Evolutionary conservation across 2,888 invertebrate species (phyloP).

Genomic region (Allophyes oxyacanthae): DNA sequence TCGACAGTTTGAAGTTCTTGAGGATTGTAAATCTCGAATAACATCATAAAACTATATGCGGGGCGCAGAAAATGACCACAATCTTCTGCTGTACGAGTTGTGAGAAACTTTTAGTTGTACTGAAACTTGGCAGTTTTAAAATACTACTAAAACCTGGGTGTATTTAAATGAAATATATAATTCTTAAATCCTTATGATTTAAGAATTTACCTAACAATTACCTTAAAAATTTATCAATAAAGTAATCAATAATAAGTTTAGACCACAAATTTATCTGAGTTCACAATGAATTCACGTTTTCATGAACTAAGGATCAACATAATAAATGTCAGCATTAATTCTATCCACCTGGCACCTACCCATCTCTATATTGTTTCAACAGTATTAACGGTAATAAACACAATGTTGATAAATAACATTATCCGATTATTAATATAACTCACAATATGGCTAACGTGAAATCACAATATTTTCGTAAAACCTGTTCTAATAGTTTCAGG

Average conservation of each 20-base stretch:
- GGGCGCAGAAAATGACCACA: slow-evolving; percentile 14
- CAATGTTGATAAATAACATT: neutral
- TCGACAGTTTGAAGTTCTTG: slow-evolving; percentile 21
- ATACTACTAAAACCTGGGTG: slow-evolving; percentile 4
- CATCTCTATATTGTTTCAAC: slow-evolving; percentile 30
- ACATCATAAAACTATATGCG: slow-evolving; percentile 28
- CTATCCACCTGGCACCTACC: slow-evolving; percentile 33
- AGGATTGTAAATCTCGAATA: slow-evolving; percentile 18
- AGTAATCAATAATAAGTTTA: no score
- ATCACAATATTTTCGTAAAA: no score
- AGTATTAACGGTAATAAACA: slow-evolving; percentile 18
- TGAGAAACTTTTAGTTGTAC: slow-evolving; percentile 10
- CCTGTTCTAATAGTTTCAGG: no score
- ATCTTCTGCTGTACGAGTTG: slow-evolving; percentile 16
- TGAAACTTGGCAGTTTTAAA: neutral
- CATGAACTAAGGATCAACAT: slow-evolving; percentile 32
- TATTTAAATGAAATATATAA: no score
- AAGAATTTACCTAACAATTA: no score
- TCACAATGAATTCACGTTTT: slow-evolving; percentile 22
- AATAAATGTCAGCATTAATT: slow-evolving; percentile 47
- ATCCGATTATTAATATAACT: neutral
- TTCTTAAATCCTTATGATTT: no score
- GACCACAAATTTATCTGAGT: no score
- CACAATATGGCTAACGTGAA: no score
- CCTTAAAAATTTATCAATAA: no score